These are phyloP conservation scores for Pachyrhynchus sulphureomaculatus DNA, from an alignment of 1,140 invertebrate species.

Conservation along the genomic window DNA sequence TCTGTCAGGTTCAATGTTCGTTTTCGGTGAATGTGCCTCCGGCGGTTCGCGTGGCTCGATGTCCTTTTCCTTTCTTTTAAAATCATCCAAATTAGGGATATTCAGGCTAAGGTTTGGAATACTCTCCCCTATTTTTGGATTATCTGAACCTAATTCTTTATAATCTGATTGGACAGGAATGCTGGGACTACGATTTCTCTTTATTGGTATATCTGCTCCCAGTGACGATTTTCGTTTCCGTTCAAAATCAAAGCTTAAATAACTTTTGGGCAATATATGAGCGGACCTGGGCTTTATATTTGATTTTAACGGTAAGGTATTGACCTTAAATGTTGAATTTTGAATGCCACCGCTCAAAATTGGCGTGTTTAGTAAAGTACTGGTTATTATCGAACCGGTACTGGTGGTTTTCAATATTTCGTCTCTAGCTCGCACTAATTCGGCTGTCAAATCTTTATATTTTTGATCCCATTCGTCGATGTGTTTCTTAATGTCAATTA, in stretches of 20 bases:
- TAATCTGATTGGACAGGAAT: background rate
- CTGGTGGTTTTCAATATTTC: conserved; percentile 45
- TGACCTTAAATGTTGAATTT: background rate
- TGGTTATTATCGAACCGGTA: conserved; percentile 21
- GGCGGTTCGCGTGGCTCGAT: background rate
- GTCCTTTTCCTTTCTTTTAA: conserved; percentile 1
- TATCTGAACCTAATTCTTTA: background rate
- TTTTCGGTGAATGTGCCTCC: background rate
- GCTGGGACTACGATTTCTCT: conserved; percentile 28
- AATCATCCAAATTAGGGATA: conserved; percentile 18
- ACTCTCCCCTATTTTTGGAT: conserved; percentile 1
- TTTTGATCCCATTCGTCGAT: conserved; percentile 61
- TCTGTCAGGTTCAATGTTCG: background rate
- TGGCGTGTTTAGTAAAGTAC: background rate
- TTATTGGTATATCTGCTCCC: conserved; percentile 38
- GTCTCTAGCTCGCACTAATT: conserved; percentile 55
- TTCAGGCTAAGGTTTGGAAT: conserved; percentile 14
- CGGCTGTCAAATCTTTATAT: conserved; percentile 56
- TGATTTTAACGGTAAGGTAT: conserved; percentile 23
- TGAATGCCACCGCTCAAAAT: background rate
- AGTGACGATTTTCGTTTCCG: conserved; percentile 43
- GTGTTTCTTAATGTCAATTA: conserved; percentile 58
- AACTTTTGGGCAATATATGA: conserved; percentile 38
- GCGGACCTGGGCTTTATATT: conserved; percentile 44
- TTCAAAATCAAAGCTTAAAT: conserved; percentile 37